Base-by-base conservation (phyloP, 2,888 invertebrate species). In the Trichogramma dendrolimi region DNA sequence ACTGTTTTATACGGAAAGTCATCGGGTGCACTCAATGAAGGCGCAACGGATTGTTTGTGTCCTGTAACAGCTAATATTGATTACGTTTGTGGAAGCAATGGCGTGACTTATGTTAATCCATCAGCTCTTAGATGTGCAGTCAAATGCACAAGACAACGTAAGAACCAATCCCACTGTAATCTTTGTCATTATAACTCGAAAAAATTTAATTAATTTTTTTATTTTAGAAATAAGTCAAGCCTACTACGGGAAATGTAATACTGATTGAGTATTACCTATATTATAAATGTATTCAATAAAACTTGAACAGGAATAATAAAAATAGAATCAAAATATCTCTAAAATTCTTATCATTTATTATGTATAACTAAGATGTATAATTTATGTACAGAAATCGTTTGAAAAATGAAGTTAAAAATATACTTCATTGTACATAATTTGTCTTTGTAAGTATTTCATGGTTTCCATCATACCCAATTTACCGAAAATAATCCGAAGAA, bases 11-110 rank as follows among this genome's bases (percentile, higher is more conserved):
- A 53, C 27, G 53, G 47, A 27, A 10, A 41, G 8, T 27, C 27
- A 27, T 44, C 58, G 3, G 10, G n/a, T n/a, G 14, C 43, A 44
- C 8, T 53, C 4, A 53, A 58, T 41, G 41, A 27, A 58, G 52
- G 52, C 14, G 42, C 43, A 14, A 40, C 41, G 1, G 52, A 58
- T 41, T 60, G 60, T 14, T 8, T 10, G 8, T 60, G 60, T 4
- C 41, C 50, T 4, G 42, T 54, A 14, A 55, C 55, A 4, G 60
- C 49, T 5, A 60, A 60, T 2, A 60, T 60, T n/a, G 11, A n/a
- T 42, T 53, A 55, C 14, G 39, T 60, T 40, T 60, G 60, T 11
- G 60, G 60, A 11, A 55, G 55, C 38, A 55, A 60, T 11, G 55
- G 60, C 5, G 49, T 49, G 46, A 60, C 60, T 11, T 60, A 60